Conservation (phyloP, 1,140 invertebrate genomes). For the Drosophila biarmipes region DNA sequence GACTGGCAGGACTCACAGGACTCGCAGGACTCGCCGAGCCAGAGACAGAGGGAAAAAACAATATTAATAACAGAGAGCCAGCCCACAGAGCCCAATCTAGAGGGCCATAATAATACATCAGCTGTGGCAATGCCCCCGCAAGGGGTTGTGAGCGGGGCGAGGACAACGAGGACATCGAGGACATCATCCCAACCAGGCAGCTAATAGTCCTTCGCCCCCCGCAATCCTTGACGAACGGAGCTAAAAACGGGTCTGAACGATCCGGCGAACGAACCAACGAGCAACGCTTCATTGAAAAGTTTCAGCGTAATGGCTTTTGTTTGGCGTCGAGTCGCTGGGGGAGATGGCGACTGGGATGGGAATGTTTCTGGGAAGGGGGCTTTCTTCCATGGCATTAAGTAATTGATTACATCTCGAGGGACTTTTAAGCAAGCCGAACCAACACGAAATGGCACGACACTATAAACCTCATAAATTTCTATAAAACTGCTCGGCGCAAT, state of each 20-base stretch:
- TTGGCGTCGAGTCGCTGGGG: slow-evolving; percentile 56
- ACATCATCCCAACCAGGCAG: slow-evolving; percentile 57
- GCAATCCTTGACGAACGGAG: slow-evolving; percentile 21
- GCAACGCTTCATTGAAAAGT: slow-evolving; percentile 80
- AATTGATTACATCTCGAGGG: slow-evolving; percentile 84
- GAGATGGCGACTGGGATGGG: slow-evolving; percentile 10
- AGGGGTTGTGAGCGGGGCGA: slow-evolving; percentile 54
- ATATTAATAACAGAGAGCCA: slow-evolving; percentile 78
- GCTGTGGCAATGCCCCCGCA: slow-evolving; percentile 78
- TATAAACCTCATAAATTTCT: slow-evolving; percentile 82
- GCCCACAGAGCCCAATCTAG: slow-evolving; percentile 58
- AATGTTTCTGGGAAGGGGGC: not conserved
- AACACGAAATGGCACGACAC: slow-evolving; percentile 73
- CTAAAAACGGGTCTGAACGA: slow-evolving; percentile 26
- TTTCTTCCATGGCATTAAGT: slow-evolving; percentile 83
- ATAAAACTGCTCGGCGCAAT: slow-evolving; percentile 75
- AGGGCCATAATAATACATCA: slow-evolving; percentile 80
- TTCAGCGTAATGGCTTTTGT: slow-evolving; percentile 82
- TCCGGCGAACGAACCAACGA: slow-evolving; percentile 19
- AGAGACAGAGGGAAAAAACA: slow-evolving; percentile 55
- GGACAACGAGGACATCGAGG: slow-evolving; percentile 48
- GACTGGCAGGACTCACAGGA: not conserved
- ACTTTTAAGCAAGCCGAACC: slow-evolving; percentile 79
- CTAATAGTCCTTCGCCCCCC: slow-evolving; percentile 37
- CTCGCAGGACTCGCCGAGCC: not conserved